Percentiles rank a stretch among this genome's conserved stretches.
Evolutionary conservation across 2,113 vertebrate species (phyloP).

Genomic region (Jacana jacana): DNA sequence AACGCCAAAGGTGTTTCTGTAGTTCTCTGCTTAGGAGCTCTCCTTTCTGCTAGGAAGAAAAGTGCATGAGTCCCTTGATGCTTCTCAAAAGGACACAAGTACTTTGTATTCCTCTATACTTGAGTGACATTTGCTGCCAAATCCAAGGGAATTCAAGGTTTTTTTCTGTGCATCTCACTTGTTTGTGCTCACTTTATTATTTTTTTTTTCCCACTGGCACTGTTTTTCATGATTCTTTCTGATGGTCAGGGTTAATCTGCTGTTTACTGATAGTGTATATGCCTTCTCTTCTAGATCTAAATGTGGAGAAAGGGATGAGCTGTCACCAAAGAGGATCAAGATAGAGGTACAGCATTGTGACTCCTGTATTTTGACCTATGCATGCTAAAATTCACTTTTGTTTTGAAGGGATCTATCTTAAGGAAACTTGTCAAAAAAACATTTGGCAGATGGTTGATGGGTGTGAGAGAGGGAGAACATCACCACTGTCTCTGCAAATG

Average conservation of each 20-base stretch:
- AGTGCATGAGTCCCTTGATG: not conserved
- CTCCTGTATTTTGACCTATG: conserved; percentile 7
- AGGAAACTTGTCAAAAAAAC: conserved; percentile 5
- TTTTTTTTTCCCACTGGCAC: not conserved
- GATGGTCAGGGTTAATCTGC: not conserved
- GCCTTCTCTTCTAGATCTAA: conserved; percentile 81
- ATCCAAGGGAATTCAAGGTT: not conserved
- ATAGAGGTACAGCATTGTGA: conserved; percentile 81
- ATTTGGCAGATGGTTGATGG: conserved; percentile 24
- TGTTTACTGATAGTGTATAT: not conserved
- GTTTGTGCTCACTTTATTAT: not conserved
- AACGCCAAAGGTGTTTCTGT: not conserved
- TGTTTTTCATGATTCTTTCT: not conserved
- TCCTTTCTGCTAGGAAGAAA: not conserved
- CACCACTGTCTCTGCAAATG: not conserved
- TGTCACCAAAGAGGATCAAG: conserved; percentile 95
- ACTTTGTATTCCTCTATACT: not conserved
- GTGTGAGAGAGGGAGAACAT: not conserved
- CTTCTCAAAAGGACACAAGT: not conserved
- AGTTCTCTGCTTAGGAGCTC: not conserved
- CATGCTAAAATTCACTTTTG: not conserved
- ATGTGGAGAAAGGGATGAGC: conserved; percentile 91
- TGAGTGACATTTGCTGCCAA: not conserved
- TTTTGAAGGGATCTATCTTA: conserved; percentile 23
- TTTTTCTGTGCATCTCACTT: not conserved